Percentiles rank a stretch among this genome's conserved stretches.
Conservation (phyloP, 2,888 invertebrate genomes). For the Perizoma affinitatum region DNA sequence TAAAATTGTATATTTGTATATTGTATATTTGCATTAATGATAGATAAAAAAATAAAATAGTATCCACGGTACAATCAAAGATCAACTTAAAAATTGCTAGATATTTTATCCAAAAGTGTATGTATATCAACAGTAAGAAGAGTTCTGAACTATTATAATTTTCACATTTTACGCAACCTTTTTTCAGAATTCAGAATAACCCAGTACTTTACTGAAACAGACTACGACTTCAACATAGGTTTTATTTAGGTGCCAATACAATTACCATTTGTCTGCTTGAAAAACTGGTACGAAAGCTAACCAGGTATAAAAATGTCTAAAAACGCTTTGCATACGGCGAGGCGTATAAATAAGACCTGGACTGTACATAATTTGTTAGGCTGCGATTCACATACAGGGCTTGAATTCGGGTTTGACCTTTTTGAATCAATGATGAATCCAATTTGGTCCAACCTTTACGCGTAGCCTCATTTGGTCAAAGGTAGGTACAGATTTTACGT, state of each 20-base stretch:
- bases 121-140: no score
- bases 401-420: constrained; percentile 60
- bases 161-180: no score
- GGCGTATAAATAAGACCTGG: constrained; percentile 28
- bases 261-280: neutral
- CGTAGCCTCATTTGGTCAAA: constrained; percentile 55
- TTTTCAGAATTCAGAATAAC: no score
- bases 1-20: no score
- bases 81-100: no score
- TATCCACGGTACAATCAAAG: no score
- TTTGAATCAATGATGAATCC: constrained; percentile 75
- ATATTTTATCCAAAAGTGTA: no score
- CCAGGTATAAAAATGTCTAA: constrained; percentile 14
- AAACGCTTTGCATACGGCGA: constrained; percentile 25
- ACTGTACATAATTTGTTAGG: constrained; percentile 47
- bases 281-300: neutral
- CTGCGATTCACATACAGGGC: constrained; percentile 49
- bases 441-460: constrained; percentile 60
- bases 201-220: no score
- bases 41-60: no score
- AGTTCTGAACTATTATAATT: no score
- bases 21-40: no score
- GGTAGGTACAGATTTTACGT: constrained; percentile 59
- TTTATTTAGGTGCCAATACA: neutral
- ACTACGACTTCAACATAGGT: neutral